Evolutionary conservation across 2,797 vertebrate genomes (phyloP).

Genomic region (Sarcophilus harrisii): DNA sequence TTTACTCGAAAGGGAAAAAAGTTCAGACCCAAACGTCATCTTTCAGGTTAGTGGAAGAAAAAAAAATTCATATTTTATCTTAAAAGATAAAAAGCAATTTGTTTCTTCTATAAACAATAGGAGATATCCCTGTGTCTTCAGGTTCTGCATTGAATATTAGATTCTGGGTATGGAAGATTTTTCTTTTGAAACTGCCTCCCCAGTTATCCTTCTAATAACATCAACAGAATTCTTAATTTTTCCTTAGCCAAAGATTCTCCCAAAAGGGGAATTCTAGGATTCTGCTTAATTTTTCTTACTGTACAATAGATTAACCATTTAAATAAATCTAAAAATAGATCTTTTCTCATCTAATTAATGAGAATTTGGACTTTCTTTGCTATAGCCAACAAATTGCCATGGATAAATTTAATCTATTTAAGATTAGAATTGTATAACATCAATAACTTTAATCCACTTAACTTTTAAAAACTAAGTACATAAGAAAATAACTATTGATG

Average conservation of each 20-base stretch:
- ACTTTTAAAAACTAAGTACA: not conserved
- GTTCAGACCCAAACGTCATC: not conserved
- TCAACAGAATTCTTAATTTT: not conserved
- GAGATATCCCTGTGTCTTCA: not conserved
- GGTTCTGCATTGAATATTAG: not conserved
- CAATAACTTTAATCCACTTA: not conserved
- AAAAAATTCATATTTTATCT: not conserved
- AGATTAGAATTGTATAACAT: not conserved
- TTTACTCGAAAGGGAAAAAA: not conserved
- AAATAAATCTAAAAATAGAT: not conserved
- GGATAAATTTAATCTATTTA: not conserved
- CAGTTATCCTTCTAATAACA: not conserved
- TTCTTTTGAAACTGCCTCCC: not conserved
- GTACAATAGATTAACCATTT: not conserved
- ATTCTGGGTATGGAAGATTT: not conserved
- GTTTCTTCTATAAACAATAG: not conserved
- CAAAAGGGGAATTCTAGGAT: not conserved
- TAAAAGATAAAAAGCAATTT: not conserved
- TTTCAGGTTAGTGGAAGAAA: not conserved
- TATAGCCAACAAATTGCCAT: not conserved
- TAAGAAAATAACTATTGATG: not conserved
- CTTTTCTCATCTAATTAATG: not conserved
- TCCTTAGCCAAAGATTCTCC: not conserved
- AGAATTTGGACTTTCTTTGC: not conserved
- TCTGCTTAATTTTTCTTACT: not conserved